phyloP scores from a whole-genome alignment of 2,113 vertebrate species.

The Tetrax tetrax region DNA sequence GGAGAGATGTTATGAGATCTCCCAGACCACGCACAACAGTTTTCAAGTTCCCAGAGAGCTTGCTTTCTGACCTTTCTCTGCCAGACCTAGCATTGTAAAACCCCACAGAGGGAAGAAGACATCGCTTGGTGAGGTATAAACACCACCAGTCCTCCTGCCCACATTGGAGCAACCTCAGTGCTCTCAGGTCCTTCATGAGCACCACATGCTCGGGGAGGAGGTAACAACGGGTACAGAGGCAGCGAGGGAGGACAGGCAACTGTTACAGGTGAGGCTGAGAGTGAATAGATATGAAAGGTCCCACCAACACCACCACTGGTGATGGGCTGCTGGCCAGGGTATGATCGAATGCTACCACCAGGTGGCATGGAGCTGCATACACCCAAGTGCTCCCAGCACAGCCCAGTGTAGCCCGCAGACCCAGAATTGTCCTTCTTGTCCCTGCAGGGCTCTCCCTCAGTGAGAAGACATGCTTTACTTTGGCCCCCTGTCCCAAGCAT shows the following conservation, averaged over 20 bases:
- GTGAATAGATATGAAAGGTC: background rate
- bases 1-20: background rate
- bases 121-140: background rate
- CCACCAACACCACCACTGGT: fast-evolving
- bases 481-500: background rate
- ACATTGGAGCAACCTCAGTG: background rate
- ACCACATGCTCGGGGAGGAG: background rate
- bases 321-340: background rate
- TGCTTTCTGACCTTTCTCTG: background rate
- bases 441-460: background rate
- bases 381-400: too few species aligned
- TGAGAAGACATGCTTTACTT: background rate
- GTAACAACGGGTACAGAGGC: background rate
- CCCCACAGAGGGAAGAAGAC: background rate
- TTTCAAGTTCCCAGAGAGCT: background rate
- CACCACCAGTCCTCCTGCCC: background rate
- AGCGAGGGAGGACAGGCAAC: background rate
- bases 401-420: background rate
- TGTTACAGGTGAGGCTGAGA: background rate
- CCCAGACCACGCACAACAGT: fast-evolving
- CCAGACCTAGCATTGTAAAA: background rate
- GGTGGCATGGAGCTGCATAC: background rate
- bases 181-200: background rate
- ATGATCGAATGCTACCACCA: background rate
- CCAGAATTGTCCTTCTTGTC: background rate